Conservation (phyloP, 2,888 invertebrate species). For the Drosophila paranaensis region DNA sequence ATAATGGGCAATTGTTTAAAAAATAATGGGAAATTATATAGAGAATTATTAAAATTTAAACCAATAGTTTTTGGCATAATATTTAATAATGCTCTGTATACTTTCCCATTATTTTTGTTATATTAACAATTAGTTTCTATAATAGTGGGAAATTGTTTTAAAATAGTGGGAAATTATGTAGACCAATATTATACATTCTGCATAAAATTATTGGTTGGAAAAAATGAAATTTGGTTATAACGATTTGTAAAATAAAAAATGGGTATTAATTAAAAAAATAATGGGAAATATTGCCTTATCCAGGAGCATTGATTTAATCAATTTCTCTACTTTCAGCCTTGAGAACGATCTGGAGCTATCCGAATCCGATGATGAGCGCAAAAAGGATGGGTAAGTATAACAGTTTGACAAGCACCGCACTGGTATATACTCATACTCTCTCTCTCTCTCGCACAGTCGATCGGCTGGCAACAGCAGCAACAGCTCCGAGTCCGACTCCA, state of each 20-base stretch:
- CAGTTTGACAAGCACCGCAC: constrained; percentile 7
- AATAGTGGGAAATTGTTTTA: rapidly evolving
- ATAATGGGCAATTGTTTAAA: too few relatives aligned
- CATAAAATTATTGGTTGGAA: too few relatives aligned
- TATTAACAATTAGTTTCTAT: too few relatives aligned
- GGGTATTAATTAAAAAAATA: too few relatives aligned
- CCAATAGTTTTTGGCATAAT: too few relatives aligned
- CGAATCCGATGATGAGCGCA: constrained; percentile 91
- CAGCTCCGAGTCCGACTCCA: constrained; percentile 83
- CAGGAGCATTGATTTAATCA: background rate
- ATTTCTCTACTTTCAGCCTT: constrained; percentile 74
- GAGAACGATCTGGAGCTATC: constrained; percentile 90
- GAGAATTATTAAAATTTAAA: too few relatives aligned
- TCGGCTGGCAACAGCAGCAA: constrained; percentile 86
- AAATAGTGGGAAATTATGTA: background rate
- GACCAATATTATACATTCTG: background rate
- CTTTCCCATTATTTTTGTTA: too few relatives aligned
- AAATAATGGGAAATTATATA: too few relatives aligned
- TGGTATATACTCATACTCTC: background rate
- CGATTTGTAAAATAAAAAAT: too few relatives aligned
- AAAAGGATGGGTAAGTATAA: constrained; percentile 82
- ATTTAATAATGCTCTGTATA: too few relatives aligned
- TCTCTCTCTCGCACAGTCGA: constrained; percentile 41
- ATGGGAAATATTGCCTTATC: too few relatives aligned
- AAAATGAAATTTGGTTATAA: too few relatives aligned